These are phyloP conservation scores for Monoplex corrugatus DNA, from an alignment of 2,888 invertebrate species.

Conservation along the genomic window DNA sequence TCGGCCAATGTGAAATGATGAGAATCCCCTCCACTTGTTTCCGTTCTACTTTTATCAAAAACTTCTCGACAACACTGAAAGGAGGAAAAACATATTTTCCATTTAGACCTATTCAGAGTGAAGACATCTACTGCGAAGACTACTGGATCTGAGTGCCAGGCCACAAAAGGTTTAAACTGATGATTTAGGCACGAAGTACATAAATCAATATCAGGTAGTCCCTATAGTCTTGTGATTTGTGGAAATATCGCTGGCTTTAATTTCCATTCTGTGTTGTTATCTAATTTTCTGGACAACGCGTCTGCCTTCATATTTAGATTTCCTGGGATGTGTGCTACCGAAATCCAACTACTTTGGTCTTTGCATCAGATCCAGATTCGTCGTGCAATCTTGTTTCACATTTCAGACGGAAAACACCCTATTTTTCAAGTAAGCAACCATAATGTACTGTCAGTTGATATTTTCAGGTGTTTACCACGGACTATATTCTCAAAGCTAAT, in stretches of 20 bases:
- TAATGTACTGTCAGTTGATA: slow-evolving; percentile 49
- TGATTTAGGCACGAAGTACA: slow-evolving; percentile 46
- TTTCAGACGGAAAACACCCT: slow-evolving; percentile 47
- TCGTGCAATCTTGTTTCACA: slow-evolving; percentile 32
- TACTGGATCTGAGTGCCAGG: slow-evolving; percentile 48
- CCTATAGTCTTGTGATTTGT: not conserved
- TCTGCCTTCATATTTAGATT: slow-evolving; percentile 34
- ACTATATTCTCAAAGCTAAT: slow-evolving; percentile 5
- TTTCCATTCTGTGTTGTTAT: slow-evolving; percentile 52
- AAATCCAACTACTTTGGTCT: not conserved
- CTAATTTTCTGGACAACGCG: slow-evolving; percentile 39
- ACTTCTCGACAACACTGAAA: slow-evolving; percentile 39
- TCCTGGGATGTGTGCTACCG: slow-evolving; percentile 32
- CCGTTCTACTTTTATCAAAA: slow-evolving; percentile 31
- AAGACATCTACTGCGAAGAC: slow-evolving; percentile 50
- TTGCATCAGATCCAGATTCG: slow-evolving; percentile 46
- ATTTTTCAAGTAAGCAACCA: slow-evolving; percentile 18
- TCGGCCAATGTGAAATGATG: slow-evolving; percentile 42
- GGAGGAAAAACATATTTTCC: slow-evolving; percentile 50
- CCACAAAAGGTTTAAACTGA: slow-evolving; percentile 39
- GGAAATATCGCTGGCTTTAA: slow-evolving; percentile 12
- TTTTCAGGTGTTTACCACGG: slow-evolving; percentile 29
- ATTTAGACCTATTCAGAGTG: slow-evolving; percentile 29
- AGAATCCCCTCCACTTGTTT: slow-evolving; percentile 38
- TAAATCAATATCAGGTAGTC: slow-evolving; percentile 44